Evolutionary conservation across 2,113 vertebrate species (phyloP), one percentile per base, ranked within the genome.

Genomic region (Anas platyrhynchos): DNA sequence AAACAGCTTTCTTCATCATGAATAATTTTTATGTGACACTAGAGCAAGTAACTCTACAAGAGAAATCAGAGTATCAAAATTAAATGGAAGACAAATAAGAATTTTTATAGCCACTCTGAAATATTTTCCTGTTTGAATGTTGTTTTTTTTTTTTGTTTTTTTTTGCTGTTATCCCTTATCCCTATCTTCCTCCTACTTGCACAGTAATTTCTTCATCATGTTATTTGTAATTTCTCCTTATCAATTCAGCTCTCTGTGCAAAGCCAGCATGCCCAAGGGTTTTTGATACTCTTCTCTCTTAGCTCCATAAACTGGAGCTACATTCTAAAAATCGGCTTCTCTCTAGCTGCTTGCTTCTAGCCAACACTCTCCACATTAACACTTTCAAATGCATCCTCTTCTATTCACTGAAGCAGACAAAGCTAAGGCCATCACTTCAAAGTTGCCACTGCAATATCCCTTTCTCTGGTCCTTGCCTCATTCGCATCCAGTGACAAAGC

Each of bases 131-230:
- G 29, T 23, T 81, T 91, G 31, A 72, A 11, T 3, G 15, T 0
- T 0, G 0, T 41, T 41, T 0, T 48, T 4, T 18, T 46, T 48
- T 52, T 46, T 69, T n/a, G 41, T 46, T 52, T 52, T 69, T 48
- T 52, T 52, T 69, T n/a, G 36, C 3, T 46, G 48, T 29, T 79
- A 78, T 9, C 22, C 22, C 38, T 55, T 36, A 26, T 21, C 15
- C 2, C 23, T 48, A 13, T 52, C 13, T 13, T 67, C 36, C 22
- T 75, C 15, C 41, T 72, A 20, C n/a, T 67, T 84, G 48, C 52
- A 31, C 74, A 77, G 34, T n/a, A 88, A 77, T 58, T 82, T 31
- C 31, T 83, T 79, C 36, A 89, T 14, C 20, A 13, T 9, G 2
- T 76, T 56, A 59, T 3, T 58, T 25, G 13, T 29, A 50, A 43